Base-by-base conservation (phyloP, 2,113 vertebrate genomes). In the Donacobius atricapilla region DNA sequence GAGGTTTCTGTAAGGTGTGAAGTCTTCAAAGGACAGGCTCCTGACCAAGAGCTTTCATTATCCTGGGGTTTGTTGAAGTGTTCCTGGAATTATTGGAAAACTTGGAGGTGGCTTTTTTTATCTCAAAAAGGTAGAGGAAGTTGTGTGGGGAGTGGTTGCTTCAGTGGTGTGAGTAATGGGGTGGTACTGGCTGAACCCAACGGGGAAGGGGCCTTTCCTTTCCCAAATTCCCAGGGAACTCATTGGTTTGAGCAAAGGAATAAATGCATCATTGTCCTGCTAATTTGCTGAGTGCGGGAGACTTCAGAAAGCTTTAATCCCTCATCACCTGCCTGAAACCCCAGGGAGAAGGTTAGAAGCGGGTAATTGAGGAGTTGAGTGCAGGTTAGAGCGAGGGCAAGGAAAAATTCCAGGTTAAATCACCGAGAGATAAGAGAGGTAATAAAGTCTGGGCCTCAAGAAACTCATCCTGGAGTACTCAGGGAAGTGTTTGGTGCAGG, bases 101-200 rank as follows among this genome's bases (percentile, higher is more conserved):
- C 63, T 42, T 12, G 56, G 51, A 93, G 71, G 92, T 80, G 81
- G 66, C 79, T 83, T 65, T 93, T 93, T 94, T 57, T 90, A 93
- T 93, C 92, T 72, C n/a, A 25, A 19, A 85, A 88, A 93, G 53
- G 70, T 54, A 3, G 54, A 92, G 95, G 92, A 94, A 86, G 85
- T 60, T 17, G 58, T 2, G 17, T 45, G 68, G 94, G 95, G 92
- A 96, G 96, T 93, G 95, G 90, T 90, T 94, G 88, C 83, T 83
- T 83, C 37, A 10, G 88, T 47, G 0, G 3, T 72, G 79, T 97
- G 96, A 96, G 40, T 94, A 94, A 97, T 83, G 83, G 96, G 94
- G 94, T 90, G 95, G 88, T 88, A 77, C 79, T 72, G 95, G 83
- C 83, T 86, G 88, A 83, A 65, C 13, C 40, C 68, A 60, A 45